Percentiles rank a stretch among this genome's conserved stretches.
Conservation (phyloP, 2,888 invertebrate species). For the Merodon equestris region DNA sequence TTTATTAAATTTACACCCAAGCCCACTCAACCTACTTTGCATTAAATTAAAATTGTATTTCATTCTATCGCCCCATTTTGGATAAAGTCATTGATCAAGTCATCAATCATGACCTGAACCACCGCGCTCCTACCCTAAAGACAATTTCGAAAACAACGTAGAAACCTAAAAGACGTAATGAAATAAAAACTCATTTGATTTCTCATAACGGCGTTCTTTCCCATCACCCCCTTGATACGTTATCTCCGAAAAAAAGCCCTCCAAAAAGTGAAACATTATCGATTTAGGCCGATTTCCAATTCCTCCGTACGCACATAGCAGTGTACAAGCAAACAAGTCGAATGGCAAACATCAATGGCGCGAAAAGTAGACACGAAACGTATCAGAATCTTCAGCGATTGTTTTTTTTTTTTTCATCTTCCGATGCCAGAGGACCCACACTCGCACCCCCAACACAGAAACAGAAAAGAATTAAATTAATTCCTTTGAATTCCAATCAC, state of each 20-base stretch:
- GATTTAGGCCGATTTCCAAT: constrained; percentile 43
- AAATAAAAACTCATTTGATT: constrained; percentile 45
- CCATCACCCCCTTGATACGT: neutral
- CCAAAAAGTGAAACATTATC: constrained; percentile 29
- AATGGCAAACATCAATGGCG: constrained; percentile 34
- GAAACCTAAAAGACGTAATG: constrained; percentile 1
- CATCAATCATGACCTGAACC: constrained; percentile 49
- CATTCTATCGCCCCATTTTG: neutral
- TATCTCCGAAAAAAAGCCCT: constrained; percentile 27
- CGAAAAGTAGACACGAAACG: constrained; percentile 23
- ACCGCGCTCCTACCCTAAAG: constrained; percentile 3
- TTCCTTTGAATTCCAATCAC: constrained; percentile 63
- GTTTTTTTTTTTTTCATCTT: neutral
- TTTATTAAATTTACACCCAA: neutral
- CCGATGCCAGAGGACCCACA: neutral
- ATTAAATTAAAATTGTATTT: constrained; percentile 20
- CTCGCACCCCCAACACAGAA: constrained; percentile 15
- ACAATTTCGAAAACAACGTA: neutral
- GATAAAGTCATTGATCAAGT: constrained; percentile 33
- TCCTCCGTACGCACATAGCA: constrained; percentile 3
- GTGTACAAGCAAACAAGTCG: constrained; percentile 5
- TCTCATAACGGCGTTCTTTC: constrained; percentile 20
- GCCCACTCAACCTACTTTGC: neutral
- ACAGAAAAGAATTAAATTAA: constrained; percentile 56
- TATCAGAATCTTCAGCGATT: constrained; percentile 20